Percentiles rank a stretch among this genome's conserved stretches.
Conservation (phyloP, 2,113 vertebrate species). For the Strigops habroptila region DNA sequence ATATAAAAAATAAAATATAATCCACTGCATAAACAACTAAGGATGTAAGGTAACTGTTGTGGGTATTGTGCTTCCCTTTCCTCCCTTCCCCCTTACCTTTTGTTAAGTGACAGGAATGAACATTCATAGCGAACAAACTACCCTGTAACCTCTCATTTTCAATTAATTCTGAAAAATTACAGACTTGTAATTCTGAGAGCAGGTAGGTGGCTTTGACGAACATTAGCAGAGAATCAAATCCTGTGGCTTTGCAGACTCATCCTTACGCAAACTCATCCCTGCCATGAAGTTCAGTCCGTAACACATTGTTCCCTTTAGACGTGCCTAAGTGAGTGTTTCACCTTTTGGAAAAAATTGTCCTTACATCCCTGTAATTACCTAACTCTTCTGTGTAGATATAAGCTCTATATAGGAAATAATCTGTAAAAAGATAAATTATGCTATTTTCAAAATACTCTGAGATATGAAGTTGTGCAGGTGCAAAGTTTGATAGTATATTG, state of each 20-base stretch:
- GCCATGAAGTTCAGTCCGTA: not conserved
- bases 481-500: conserved; percentile 7
- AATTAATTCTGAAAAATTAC: not conserved
- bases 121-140: not conserved
- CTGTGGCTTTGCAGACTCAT: not conserved
- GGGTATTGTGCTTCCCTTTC: conserved; percentile 24
- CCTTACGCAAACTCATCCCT: not conserved
- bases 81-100: not conserved
- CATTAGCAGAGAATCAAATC: conserved; percentile 6
- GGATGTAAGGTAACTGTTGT: conserved; percentile 51
- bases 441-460: conserved; percentile 61
- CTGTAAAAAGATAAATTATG: conserved; percentile 48
- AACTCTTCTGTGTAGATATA: conserved; percentile 42
- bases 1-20: conserved; percentile 12
- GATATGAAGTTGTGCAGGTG: conserved; percentile 52
- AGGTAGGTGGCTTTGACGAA: not conserved
- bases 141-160: not conserved
- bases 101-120: conserved; percentile 31
- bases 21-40: conserved; percentile 44
- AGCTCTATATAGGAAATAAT: conserved; percentile 24
- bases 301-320: conserved; percentile 23
- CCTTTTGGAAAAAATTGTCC: conserved; percentile 24
- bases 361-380: conserved; percentile 54
- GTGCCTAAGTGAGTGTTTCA: not conserved
- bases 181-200: not conserved